Conservation (phyloP, 1,140 invertebrate genomes). For the Papilio xuthus region DNA sequence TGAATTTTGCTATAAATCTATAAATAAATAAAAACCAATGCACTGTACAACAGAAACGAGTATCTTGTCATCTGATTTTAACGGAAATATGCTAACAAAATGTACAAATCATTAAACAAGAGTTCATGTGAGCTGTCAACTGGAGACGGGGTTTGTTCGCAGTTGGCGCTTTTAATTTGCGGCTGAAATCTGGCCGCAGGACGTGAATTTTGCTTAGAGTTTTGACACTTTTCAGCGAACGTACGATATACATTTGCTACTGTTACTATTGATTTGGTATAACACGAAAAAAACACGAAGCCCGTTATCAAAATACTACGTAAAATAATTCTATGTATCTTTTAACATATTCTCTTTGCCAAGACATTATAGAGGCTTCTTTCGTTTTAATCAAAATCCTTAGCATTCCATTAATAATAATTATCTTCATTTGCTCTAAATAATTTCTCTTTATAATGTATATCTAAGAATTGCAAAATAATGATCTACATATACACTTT, state of each 20-base stretch:
- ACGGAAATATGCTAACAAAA: background rate
- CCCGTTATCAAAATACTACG: background rate
- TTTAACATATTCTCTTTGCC: background rate
- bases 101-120: background rate
- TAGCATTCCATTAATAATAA: background rate
- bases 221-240: background rate
- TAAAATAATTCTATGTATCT: background rate
- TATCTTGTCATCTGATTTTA: too few species aligned
- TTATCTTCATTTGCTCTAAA: background rate
- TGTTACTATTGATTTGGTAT: background rate
- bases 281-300: background rate
- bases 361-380: background rate
- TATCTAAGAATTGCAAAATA: background rate
- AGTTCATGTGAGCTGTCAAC: constrained; percentile 19
- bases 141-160: background rate
- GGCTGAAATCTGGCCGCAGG: background rate
- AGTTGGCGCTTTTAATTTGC: constrained; percentile 30
- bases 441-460: background rate
- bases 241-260: background rate
- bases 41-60: too few species aligned
- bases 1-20: too few species aligned
- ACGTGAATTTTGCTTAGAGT: background rate
- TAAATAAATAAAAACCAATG: too few species aligned
- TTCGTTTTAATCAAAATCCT: background rate
- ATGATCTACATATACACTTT: background rate